Evolutionary conservation across 1,140 invertebrate genomes (phyloP).

Genomic region (Nebria ingens): DNA sequence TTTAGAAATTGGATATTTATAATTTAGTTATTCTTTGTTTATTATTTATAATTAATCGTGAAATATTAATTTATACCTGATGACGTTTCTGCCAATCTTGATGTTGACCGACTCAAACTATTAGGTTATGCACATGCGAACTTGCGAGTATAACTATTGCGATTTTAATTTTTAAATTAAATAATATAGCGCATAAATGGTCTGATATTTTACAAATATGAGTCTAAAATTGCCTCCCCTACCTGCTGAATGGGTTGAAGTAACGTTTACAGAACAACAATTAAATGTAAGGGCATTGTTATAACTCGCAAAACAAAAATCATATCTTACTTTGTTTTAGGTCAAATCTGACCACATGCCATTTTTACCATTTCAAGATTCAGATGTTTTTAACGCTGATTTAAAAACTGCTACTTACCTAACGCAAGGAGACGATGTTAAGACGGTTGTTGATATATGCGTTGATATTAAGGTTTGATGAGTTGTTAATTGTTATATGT

Average conservation of each 20-base stretch:
- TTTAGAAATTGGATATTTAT: no score
- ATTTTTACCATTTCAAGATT: constrained; percentile 20
- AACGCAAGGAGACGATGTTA: constrained; percentile 23
- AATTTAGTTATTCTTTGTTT: no score
- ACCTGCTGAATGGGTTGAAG: background rate
- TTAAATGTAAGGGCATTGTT: background rate
- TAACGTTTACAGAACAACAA: constrained; percentile 1
- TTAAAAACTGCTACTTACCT: constrained; percentile 17
- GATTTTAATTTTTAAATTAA: no score
- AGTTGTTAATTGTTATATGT: constrained; percentile 6
- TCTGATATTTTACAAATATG: no score
- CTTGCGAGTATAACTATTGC: background rate
- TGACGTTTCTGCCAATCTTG: no score
- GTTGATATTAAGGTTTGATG: constrained; percentile 16
- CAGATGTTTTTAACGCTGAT: constrained; percentile 15
- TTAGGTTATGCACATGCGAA: background rate
- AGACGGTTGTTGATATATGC: constrained; percentile 20
- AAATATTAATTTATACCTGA: no score
- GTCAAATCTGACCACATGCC: background rate
- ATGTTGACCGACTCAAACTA: no score
- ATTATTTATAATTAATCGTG: no score
- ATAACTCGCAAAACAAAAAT: background rate
- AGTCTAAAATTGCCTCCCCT: background rate
- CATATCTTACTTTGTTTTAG: constrained; percentile 4
- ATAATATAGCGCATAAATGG: no score